Conservation (phyloP, 2,113 vertebrate genomes). For the Neolamprologus variostigma region DNA sequence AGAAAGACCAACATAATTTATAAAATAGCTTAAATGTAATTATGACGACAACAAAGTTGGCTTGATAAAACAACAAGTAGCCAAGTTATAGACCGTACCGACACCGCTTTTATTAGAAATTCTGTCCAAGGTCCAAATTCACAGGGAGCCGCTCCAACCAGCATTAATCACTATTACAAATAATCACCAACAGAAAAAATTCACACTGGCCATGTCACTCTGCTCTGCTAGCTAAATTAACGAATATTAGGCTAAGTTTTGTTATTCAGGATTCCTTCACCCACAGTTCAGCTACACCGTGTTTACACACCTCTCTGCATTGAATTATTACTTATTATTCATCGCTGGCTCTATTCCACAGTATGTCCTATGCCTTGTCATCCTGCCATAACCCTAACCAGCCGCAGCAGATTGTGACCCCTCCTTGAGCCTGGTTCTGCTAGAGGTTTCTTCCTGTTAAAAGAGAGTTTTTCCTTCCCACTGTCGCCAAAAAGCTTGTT, state of each 20-base stretch:
- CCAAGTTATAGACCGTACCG: background rate
- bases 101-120: background rate
- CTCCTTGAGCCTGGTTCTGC: background rate
- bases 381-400: background rate
- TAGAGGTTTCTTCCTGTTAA: background rate
- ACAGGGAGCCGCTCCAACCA: background rate
- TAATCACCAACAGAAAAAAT: background rate
- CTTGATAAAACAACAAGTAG: background rate
- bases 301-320: background rate
- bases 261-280: accelerated
- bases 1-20: background rate
- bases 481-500: background rate
- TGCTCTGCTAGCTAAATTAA: background rate
- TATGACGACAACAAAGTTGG: background rate
- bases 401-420: background rate
- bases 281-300: background rate
- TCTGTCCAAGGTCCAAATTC: background rate
- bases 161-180: background rate
- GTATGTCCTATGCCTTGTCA: background rate
- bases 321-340: background rate
- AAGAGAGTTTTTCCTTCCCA: background rate
- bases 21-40: background rate
- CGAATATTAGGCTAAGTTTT: background rate
- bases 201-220: background rate
- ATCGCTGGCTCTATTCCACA: background rate